Evolutionary conservation across 2,113 vertebrate species (phyloP).

Genomic region (Mesembrinibis cayennensis): DNA sequence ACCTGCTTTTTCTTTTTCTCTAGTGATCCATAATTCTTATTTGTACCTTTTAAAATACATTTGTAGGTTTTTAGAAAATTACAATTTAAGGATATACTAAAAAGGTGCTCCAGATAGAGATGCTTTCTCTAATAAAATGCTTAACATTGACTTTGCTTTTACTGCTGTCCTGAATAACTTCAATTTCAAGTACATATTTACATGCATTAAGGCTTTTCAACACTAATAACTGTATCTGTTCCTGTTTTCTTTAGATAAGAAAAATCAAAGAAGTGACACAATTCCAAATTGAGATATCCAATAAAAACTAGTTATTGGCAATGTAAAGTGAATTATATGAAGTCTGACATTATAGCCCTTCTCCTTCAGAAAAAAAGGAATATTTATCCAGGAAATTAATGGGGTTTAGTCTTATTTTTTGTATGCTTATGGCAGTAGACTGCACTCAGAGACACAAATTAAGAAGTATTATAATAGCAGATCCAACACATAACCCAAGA

Average conservation of each 20-base stretch:
- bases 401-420: background rate
- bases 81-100: background rate
- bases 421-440: background rate
- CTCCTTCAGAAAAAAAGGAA: background rate
- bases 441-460: background rate
- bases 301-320: background rate
- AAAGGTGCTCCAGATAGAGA: background rate
- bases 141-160: background rate
- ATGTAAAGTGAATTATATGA: background rate
- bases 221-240: background rate
- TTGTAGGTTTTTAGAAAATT: background rate
- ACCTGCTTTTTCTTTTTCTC: background rate
- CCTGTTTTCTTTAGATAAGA: background rate
- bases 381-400: background rate
- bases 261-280: background rate
- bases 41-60: background rate
- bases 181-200: background rate
- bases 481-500: background rate
- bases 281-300: background rate
- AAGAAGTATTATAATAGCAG: background rate
- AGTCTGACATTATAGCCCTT: background rate
- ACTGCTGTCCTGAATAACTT: background rate
- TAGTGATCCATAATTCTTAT: background rate
- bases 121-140: background rate
- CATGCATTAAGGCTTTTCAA: background rate